A percentile compares a stretch with the other conserved stretches of the same genome.
phyloP scores from a whole-genome alignment of 2,113 vertebrate species.

The Trichomycterus rosablanca region DNA sequence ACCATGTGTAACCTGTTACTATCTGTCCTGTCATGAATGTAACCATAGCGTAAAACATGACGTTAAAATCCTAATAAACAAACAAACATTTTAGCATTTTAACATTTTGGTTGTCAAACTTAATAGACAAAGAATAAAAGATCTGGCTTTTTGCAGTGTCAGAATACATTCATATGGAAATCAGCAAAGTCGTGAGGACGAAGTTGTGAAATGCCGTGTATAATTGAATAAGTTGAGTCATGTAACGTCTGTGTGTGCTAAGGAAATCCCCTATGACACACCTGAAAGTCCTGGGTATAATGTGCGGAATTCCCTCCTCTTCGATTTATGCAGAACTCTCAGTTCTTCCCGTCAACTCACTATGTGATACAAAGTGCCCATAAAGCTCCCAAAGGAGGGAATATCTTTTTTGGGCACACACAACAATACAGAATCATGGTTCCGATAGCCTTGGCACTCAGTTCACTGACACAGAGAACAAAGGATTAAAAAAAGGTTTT shows the following conservation, averaged over 20 bases:
- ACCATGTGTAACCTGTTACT: no score
- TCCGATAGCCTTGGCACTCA: slow-evolving; percentile 33
- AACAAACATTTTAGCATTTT: no score
- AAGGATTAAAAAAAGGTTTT: slow-evolving; percentile 31
- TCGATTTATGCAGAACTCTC: slow-evolving; percentile 47
- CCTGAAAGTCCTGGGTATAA: slow-evolving; percentile 66
- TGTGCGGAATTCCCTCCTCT: slow-evolving; percentile 78
- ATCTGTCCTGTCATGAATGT: no score
- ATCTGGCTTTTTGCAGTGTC: background rate
- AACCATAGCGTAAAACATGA: no score
- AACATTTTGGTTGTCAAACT: no score
- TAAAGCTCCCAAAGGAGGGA: slow-evolving; percentile 33
- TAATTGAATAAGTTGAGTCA: background rate
- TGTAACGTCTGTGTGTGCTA: slow-evolving; percentile 46
- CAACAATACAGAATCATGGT: slow-evolving; percentile 46
- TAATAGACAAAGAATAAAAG: no score
- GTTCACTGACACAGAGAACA: slow-evolving; percentile 37
- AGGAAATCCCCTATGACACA: slow-evolving; percentile 69
- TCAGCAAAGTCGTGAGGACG: background rate
- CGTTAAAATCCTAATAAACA: no score
- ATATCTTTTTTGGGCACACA: slow-evolving; percentile 43
- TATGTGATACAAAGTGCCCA: slow-evolving; percentile 35
- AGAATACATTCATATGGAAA: background rate
- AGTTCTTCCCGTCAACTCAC: slow-evolving; percentile 59
- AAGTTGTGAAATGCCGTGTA: slow-evolving; percentile 3